A percentile compares a stretch with the other conserved stretches of the same genome.
phyloP scores from a whole-genome alignment of 2,113 vertebrate genomes.

The Gnathonemus longibarbis region DNA sequence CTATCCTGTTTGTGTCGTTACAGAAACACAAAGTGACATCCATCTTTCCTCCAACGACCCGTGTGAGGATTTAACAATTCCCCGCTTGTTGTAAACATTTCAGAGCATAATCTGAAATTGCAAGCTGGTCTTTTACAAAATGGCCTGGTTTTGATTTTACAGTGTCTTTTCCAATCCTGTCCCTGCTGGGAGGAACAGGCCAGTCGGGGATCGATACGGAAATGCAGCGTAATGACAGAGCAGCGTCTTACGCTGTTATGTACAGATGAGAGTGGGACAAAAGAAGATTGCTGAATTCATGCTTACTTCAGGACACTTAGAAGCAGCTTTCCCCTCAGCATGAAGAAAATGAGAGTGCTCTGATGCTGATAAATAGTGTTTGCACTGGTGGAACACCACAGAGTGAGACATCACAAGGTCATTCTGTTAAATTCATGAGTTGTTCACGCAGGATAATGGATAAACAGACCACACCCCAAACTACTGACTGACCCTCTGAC shows the following conservation, averaged over 20 bases:
- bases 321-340: not conserved
- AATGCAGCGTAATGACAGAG: not conserved
- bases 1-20: not conserved
- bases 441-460: not conserved
- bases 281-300: not conserved
- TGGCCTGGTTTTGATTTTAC: not conserved
- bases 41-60: not conserved
- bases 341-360: not conserved
- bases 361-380: not conserved
- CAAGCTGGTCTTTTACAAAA: not conserved
- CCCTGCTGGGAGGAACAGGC: not conserved
- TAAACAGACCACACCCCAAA: not conserved
- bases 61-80: not conserved
- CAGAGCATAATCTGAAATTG: not conserved
- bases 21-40: constrained; percentile 3
- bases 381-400: not conserved
- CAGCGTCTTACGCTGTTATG: not conserved
- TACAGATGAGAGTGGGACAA: not conserved
- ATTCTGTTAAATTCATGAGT: not conserved
- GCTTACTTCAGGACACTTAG: not conserved
- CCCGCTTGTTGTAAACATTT: not conserved
- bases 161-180: not conserved
- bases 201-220: not conserved
- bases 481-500: not conserved
- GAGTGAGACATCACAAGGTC: not conserved